Evolutionary conservation across 64 coral and sea anemone species (phyloP), one percentile per base, ranked within the genome.

Genomic region (Astreopora myriophthalma): DNA sequence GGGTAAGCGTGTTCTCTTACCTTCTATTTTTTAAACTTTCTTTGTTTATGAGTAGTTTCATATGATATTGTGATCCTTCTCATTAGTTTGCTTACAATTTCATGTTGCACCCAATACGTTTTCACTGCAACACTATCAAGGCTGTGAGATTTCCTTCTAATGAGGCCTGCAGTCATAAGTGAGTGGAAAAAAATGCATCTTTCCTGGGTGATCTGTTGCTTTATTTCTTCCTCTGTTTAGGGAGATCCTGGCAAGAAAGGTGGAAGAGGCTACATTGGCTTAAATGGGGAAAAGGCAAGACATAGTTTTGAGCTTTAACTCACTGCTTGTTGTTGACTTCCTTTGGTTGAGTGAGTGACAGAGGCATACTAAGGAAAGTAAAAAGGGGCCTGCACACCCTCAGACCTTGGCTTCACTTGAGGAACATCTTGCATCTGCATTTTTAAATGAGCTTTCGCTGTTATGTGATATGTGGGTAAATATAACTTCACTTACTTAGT

Each of bases 261-360:
- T 22, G 52, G 71, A 71, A 85, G 73, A 52, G 90, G 80, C 13
- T 71, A 66, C 31, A 9, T 34, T 26, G 90, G 90, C 20, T 74
- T 66, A 64, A 76, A 92, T 75, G 90, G 90, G 29, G 84, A 86
- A 61, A 85, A 76, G 79, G 90, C 84, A 86, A 85, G 68, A 51
- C 16, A 61, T 39, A 44, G 22, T 23, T 48, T 37, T 27, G 1
- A 76, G 35, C 17, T 23, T n/a, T 55, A 19, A 16, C 16, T 55
- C 16, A 55, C 51, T 3, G 13, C 10, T 13, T 16, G 51, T 44
- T 44, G 42, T 11, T 46, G 5, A n/a, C 11, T 46, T 46, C 42
- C 42, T 46, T 46, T 46, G 42, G 11, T 5, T 46, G 42, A 46
- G n/a, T n/a, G n/a, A n/a, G n/a, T n/a, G n/a, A n/a, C n/a, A n/a